These are phyloP conservation scores for Ceratoteleas bidentatus DNA, from an alignment of 1,140 invertebrate genomes.

Conservation along the genomic window DNA sequence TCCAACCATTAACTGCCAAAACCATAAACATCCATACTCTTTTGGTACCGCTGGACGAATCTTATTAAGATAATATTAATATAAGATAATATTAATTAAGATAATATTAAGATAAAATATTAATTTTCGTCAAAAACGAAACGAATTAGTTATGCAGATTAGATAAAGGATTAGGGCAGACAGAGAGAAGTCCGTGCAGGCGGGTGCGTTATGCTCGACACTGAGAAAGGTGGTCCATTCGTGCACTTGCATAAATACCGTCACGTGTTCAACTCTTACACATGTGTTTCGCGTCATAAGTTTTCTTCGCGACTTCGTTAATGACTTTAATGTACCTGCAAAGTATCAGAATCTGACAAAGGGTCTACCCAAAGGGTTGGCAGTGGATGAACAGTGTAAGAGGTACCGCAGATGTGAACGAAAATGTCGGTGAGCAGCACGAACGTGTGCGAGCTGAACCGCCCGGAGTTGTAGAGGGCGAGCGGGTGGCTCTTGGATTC, in stretches of 20 bases:
- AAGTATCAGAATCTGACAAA: constrained; percentile 81
- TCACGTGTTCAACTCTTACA: constrained; percentile 45
- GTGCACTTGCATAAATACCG: constrained; percentile 57
- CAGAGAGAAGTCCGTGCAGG: constrained; percentile 3
- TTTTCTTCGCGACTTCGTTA: constrained; percentile 46
- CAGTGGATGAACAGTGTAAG: constrained; percentile 85
- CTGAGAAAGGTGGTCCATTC: constrained; percentile 18
- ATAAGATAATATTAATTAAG: too few species aligned
- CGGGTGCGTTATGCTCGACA: constrained; percentile 13
- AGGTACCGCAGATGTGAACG: constrained; percentile 86
- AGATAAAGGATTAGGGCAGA: too few species aligned
- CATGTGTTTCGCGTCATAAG: constrained; percentile 49
- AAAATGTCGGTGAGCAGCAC: constrained; percentile 89
- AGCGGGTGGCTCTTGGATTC: constrained; percentile 89
- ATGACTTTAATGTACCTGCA: constrained; percentile 78
- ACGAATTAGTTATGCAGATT: neutral
- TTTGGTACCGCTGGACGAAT: too few species aligned
- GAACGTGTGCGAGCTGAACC: constrained; percentile 89
- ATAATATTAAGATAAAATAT: too few species aligned
- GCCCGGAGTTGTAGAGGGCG: constrained; percentile 85
- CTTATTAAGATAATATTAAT: too few species aligned
- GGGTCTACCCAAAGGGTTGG: constrained; percentile 90
- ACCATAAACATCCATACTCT: too few species aligned
- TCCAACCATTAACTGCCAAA: too few species aligned
- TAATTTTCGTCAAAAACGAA: neutral